Evolutionary conservation across 2,888 invertebrate species (phyloP).

Genomic region (Campoletis raptor): DNA sequence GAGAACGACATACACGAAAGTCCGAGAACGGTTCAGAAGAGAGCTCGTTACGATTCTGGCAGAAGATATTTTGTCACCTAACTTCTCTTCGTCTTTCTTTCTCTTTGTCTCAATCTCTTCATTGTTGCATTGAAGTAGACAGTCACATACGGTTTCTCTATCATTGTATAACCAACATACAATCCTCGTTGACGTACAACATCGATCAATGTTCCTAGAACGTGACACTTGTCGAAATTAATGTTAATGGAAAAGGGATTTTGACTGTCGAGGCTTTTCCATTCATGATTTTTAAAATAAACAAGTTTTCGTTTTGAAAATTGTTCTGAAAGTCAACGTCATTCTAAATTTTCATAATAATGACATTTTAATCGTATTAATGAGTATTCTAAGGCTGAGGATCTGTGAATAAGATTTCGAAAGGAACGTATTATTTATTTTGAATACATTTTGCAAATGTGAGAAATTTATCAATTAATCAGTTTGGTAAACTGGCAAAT

Average conservation of each 20-base stretch:
- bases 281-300: not conserved
- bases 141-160: conserved; percentile 11
- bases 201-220: conserved; percentile 3
- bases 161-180: not conserved
- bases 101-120: conserved; percentile 13
- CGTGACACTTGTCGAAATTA: not conserved
- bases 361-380: not conserved
- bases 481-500: conserved; percentile 1
- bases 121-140: conserved; percentile 38
- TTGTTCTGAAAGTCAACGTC: not conserved
- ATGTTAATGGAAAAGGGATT: not conserved
- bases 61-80: conserved; percentile 74
- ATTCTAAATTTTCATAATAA: not conserved
- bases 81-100: conserved; percentile 29
- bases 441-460: not conserved
- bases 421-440: not conserved
- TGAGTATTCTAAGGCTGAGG: not conserved
- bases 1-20: conserved; percentile 74
- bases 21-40: conserved; percentile 36
- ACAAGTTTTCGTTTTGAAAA: not conserved
- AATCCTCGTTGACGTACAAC: not conserved
- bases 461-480: not conserved
- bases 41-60: conserved; percentile 76
- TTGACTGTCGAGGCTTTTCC: not conserved
- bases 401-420: not conserved